phyloP scores from a whole-genome alignment of 1,140 invertebrate species.

The Tribolium madens region DNA sequence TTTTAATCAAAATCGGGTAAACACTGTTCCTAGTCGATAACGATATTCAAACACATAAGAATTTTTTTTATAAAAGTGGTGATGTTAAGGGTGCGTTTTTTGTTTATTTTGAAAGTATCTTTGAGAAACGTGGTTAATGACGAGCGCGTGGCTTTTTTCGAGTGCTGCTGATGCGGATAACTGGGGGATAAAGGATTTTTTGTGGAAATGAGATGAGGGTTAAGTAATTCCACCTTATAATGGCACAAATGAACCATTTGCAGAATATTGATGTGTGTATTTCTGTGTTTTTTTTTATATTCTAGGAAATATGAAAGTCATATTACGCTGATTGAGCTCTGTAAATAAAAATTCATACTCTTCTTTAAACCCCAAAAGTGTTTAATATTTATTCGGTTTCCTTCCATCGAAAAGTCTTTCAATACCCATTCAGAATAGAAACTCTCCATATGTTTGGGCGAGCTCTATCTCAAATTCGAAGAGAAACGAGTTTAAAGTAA shows the following conservation, averaged over 20 bases:
- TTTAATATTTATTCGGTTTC: conserved; percentile 13
- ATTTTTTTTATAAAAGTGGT: conserved; percentile 2
- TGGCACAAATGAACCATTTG: neutral
- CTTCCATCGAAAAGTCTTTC: neutral
- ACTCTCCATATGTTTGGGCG: neutral
- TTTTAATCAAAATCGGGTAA: conserved; percentile 18
- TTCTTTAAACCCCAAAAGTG: neutral
- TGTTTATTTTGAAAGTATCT: conserved; percentile 9
- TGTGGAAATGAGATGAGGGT: neutral
- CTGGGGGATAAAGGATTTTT: neutral
- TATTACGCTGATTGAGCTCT: too few species aligned
- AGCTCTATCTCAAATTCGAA: neutral
- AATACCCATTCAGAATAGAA: neutral
- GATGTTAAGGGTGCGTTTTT: neutral
- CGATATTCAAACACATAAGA: conserved; percentile 37
- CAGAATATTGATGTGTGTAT: too few species aligned
- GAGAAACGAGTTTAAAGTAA: conserved; percentile 13
- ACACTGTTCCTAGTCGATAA: conserved; percentile 16
- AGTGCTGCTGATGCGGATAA: neutral
- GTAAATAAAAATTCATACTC: neutral
- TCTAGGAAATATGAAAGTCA: too few species aligned
- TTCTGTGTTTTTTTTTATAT: neutral
- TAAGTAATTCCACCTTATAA: neutral
- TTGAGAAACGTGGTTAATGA: conserved; percentile 3
- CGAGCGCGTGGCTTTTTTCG: neutral